phyloP scores from a whole-genome alignment of 2,113 vertebrate species.

The Tricholaema leucomelas region DNA sequence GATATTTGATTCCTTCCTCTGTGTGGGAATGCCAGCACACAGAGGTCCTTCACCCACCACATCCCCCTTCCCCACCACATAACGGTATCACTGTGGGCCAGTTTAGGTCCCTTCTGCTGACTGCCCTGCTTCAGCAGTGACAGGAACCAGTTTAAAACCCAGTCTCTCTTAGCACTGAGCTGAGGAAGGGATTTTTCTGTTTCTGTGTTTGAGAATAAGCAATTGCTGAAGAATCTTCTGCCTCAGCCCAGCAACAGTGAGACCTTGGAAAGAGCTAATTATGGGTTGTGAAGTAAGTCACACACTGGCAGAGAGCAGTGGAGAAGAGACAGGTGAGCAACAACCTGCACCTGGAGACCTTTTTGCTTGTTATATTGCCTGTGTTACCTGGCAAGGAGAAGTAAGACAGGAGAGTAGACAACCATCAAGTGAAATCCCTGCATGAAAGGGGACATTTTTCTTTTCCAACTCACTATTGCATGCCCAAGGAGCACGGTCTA shows the following conservation, averaged over 20 bases:
- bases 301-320: neutral
- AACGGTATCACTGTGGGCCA: accelerated
- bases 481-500: neutral
- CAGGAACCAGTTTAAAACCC: neutral
- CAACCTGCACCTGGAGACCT: conserved; percentile 4
- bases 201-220: neutral
- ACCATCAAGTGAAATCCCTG: neutral
- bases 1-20: conserved; percentile 43
- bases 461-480: neutral
- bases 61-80: neutral
- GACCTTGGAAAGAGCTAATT: conserved; percentile 9
- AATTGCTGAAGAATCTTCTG: neutral
- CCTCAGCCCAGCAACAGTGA: neutral
- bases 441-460: neutral
- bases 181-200: neutral
- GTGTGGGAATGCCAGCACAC: neutral
- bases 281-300: neutral
- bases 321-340: neutral
- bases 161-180: neutral
- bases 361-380: neutral
- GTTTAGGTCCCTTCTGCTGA: neutral
- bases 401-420: neutral
- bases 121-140: neutral
- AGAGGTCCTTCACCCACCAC: neutral
- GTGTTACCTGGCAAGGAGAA: neutral